Evolutionary conservation across 1,140 invertebrate species (phyloP), one percentile per base, ranked within the genome.

Genomic region (Drosophila equinoxialis): DNA sequence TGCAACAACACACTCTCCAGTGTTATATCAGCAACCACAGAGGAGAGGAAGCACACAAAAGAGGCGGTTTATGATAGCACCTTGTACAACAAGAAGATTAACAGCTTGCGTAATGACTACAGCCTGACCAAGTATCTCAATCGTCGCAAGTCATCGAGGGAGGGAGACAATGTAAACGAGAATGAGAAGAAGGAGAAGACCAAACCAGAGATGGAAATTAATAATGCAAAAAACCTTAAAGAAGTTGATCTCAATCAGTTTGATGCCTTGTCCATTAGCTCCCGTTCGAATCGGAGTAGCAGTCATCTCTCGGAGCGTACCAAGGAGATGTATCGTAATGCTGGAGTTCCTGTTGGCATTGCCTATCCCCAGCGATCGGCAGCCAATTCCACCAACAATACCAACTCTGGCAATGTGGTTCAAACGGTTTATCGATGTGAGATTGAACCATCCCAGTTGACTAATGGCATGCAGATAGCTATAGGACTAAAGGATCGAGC

Each of bases 371-470:
- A 91, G 14, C 68, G 90, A 6, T 85, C 84, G 6, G 74, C 81
- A 10, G 83, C 68, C 13, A 90, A 68, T 6, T 62, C 77, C 11
- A 79, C 41, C 13, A 8, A 65, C 26, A 59, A 64, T 3, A 23
- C 67, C 13, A 66, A 64, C 5, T 74, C 59, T 5, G 7, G 35
- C 33, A 90, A 79, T 55, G 77, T 92, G 0, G 45, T 51, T 1
- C 87, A 91, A 62, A 92, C 87, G 6, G 87, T 92, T 2, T 92
- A 92, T 66, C 90, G 90, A 26, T 92, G 91, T 17, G 91, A 92
- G 65, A 90, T 92, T 17, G 85, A 90, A 33, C 91, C 85, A 1
- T 76, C 85, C 0, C 90, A 91, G 58, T 60, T 92, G 14, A 91
- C 90, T 3, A 74, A 87, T 26, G 91, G 91, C 48, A 92, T 92